Evolutionary conservation across 2,888 invertebrate species (phyloP), one percentile per base, ranked within the genome.

Genomic region (Acanthoscelides obtectus): DNA sequence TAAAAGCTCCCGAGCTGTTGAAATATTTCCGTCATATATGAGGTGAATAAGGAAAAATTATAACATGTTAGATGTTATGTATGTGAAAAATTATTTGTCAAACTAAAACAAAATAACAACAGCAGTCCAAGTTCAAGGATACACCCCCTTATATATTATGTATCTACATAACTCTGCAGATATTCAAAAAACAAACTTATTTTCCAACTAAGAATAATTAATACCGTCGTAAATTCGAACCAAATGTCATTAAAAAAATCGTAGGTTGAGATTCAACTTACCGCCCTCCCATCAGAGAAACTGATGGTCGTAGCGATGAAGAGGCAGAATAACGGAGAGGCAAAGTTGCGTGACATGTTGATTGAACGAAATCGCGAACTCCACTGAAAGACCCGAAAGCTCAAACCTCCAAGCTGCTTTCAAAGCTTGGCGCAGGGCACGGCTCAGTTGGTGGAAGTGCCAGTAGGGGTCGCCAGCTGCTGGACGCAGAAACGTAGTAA

Each of bases 231-330:
- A n/a, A n/a, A n/a, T n/a, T n/a, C n/a, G n/a, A n/a, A n/a, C n/a
- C n/a, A n/a, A n/a, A n/a, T n/a, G n/a, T 45, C 45, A 45, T 45
- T 45, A 45, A 45, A 45, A 45, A 45, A 45, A 45, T 45, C 4
- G 8, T 8, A 45, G 3, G 6, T 67, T 63, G n/a, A 22, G 70
- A 12, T 45, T 45, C 45, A 6, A 45, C 74, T 74, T 67, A 74
- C 74, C 74, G 74, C 74, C 70, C 74, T 71, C 20, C 71, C 70
- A n/a, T 70, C 68, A 66, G 74, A 74, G 71, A 74, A 72, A 71
- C 71, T 67, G 66, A 74, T 69, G 65, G 70, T 64, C 25, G 68
- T 22, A 69, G 68, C 73, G 68, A 70, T 65, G 64, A 73, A 64
- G 70, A 74, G 64, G 69, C 69, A 65, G 20, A 69, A 67, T 20